Base-by-base conservation (phyloP, 2,888 invertebrate species). In the Ashinkailepas kermadecensis region DNA sequence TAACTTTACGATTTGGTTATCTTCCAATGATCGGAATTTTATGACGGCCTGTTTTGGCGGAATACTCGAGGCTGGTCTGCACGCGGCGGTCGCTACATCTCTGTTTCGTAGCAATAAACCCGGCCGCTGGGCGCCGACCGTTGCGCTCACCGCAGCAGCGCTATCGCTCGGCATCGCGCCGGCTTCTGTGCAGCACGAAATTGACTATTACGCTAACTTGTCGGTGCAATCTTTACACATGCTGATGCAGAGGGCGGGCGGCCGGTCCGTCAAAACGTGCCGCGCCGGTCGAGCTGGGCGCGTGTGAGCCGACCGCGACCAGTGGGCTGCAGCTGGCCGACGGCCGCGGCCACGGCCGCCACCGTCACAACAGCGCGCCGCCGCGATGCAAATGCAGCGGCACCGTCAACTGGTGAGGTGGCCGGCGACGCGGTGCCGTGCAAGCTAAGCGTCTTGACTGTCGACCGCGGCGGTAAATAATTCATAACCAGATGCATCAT, bases 151-250 rank as follows among this genome's bases (percentile, higher is more conserved):
- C 7, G 39, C 39, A 39, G 39, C 39, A 4, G 39, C 39, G 39
- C 39, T 74, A 74, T 74, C 74, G 10, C 8, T 23, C 13, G 18
- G 3, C 74, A 74, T 74, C 74, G 12, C 7, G 12, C 11, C 74
- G 74, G 74, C 74, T 74, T 54, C 74, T 13, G 74, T 74, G 74
- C 54, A 74, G 54, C 74, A 21, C 70, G 70, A 70, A 70, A 70
- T 70, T 12, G 70, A 39, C 9, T 1, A 21, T 54, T 54, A 59
- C 13, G 21, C 18, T 3, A 54, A 54, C 25, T 12, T 74, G 74
- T 74, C 18, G 21, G 18, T 23, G 54, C 54, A 54, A 74, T 74
- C 74, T 54, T 23, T 74, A 74, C 74, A 74, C 39, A 39, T 70
- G 70, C 39, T 13, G 70, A 13, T 12, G 23, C 70, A 25, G 59